Base-by-base conservation (phyloP, 1,140 invertebrate genomes). In the Diachasma alloeum region DNA sequence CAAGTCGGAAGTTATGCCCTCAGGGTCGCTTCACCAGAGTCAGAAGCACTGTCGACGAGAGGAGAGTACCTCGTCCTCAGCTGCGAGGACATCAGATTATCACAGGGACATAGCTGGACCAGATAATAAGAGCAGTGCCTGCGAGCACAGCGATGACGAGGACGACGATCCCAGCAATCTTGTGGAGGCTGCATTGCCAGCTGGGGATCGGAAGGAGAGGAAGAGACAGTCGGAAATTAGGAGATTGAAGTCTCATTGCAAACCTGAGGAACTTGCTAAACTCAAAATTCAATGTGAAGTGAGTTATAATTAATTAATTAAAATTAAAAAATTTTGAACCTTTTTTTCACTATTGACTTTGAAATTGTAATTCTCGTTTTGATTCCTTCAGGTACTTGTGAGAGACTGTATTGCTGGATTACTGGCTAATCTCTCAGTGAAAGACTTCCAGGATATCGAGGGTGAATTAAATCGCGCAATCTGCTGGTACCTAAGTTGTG, bases 401-500 rank as follows among this genome's bases (percentile, higher is more conserved):
- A 87, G 93, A 71, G 92, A 94, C 80, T 97, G 96, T 85, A 96
- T 96, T 76, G 93, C 93, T 4, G 94, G 95, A 39, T 86, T 96
- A 56, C 86, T 96, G 19, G 88, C 95, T 13, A 95, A 96, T 87
- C 90, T 96, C 68, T 95, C 95, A 10, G 88, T 95, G 71, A 93
- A 95, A 84, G 94, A 96, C 84, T 96, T 96, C 86, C 94, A 93
- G 84, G 95, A 96, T 86, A 92, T 96, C 79, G 95, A 97, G 93
- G 94, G 95, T 83, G 95, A 96, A 83, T 91, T 97, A 85, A 95
- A 96, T 85, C 92, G 94, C 81, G 95, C 94, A 10, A 93, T 97
- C 67, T 98, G 96, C 86, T 97, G 96, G 93, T 97, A 96, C 87
- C 90, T 97, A 79, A 96, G 95, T 74, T 98, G 97, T 86, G 95